Percentiles rank a stretch among this genome's conserved stretches.
Conservation (phyloP, 2,888 invertebrate genomes). For the Amphipyra tragopoginis region DNA sequence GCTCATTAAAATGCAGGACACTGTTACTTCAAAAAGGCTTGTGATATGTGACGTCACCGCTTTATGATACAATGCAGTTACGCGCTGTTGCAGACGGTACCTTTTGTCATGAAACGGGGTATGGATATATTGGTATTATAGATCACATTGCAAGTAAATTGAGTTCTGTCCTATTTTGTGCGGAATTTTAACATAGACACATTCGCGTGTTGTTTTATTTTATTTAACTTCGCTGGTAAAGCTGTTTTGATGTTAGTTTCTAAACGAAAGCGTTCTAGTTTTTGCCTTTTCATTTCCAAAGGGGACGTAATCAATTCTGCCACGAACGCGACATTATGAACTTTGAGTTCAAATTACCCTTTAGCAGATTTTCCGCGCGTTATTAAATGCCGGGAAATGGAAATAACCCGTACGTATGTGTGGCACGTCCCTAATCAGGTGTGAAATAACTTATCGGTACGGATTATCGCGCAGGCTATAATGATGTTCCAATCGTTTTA, state of each 20-base stretch:
- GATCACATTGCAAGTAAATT: background rate
- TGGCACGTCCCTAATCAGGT: conserved; percentile 1
- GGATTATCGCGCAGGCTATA: background rate
- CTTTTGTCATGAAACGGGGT: too few species aligned
- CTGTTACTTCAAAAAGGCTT: conserved; percentile 42
- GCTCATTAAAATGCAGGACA: conserved; percentile 63
- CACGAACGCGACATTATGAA: conserved; percentile 26
- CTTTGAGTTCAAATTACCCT: conserved; percentile 8
- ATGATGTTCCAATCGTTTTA: background rate
- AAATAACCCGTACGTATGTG: background rate
- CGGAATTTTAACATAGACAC: background rate
- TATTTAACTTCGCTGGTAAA: too few species aligned
- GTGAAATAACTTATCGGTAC: too few species aligned
- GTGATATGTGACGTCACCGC: conserved; percentile 24
- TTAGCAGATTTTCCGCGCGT: conserved; percentile 17
- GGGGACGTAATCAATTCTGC: conserved; percentile 27
- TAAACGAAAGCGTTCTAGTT: conserved; percentile 18
- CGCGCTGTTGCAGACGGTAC: conserved; percentile 13
- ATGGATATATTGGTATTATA: background rate
- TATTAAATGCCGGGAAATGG: conserved; percentile 31
- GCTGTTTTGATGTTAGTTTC: background rate
- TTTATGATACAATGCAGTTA: conserved; percentile 23
- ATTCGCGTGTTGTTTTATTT: background rate
- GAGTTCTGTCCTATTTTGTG: background rate
- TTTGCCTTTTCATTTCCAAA: conserved; percentile 26